These are phyloP conservation scores for Tineola bisselliella DNA, from an alignment of 2,888 invertebrate species.

Conservation along the genomic window DNA sequence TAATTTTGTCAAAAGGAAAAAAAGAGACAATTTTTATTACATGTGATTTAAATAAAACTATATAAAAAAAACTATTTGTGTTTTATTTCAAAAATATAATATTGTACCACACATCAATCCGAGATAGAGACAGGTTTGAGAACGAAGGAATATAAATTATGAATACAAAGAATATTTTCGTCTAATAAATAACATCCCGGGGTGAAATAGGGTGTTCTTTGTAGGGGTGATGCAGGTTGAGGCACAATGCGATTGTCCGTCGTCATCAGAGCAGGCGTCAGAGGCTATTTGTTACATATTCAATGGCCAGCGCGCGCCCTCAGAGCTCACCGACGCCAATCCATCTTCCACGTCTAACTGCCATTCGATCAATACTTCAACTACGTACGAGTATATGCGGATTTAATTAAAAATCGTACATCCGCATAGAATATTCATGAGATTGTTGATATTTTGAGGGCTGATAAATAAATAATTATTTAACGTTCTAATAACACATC, in stretches of 20 bases:
- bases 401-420: conserved; percentile 6
- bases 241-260: conserved; percentile 36
- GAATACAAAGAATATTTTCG: conserved; percentile 17
- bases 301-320: conserved; percentile 25
- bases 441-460: not conserved
- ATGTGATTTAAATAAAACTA: conserved; percentile 43
- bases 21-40: conserved; percentile 34
- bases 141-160: not conserved
- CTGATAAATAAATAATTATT: not conserved
- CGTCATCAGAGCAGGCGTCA: conserved; percentile 23
- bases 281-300: conserved; percentile 52
- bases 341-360: conserved; percentile 6
- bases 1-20: not conserved
- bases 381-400: not conserved
- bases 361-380: conserved; percentile 9
- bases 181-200: conserved; percentile 18
- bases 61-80: conserved; percentile 19
- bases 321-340: not conserved
- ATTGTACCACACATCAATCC: not conserved
- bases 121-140: not conserved
- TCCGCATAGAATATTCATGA: not conserved
- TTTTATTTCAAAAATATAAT: conserved; percentile 17
- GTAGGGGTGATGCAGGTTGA: conserved; percentile 37
- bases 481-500: not conserved
- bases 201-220: conserved; percentile 15